Evolutionary conservation across 1,140 invertebrate genomes (phyloP), one percentile per base, ranked within the genome.

Genomic region (Mactra quadrangularis): DNA sequence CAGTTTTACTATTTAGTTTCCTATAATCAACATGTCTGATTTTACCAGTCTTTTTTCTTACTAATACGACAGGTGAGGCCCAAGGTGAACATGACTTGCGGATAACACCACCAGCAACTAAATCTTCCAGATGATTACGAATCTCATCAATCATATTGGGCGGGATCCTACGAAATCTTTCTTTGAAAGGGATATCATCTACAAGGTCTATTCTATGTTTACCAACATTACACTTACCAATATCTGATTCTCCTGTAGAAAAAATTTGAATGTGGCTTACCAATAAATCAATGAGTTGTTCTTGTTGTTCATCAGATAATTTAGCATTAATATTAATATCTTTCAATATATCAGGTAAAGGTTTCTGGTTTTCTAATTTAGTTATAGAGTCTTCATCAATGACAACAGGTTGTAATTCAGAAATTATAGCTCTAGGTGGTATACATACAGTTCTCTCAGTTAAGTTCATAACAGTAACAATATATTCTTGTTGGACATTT

Each of bases 1-100:
- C 88, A 0, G 91, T 94, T 0, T 77, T 89, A 74, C 9, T 3
- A 85, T 95, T 95, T 25, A 95, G 53, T n/a, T 57, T 33, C 45
- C 93, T 55, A 3, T 17, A 15, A 0, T 6, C 57, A n/a, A n/a
- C n/a, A n/a, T n/a, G n/a, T n/a, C n/a, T n/a, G n/a, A n/a, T n/a
- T n/a, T n/a, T n/a, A n/a, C n/a, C n/a, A n/a, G 59, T 59, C n/a
- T 59, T 75, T 31, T 75, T 60, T 47, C 72, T 75, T 11, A 9
- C 15, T 4, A 75, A 27, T 9, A 75, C 72, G 3, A 75, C 55
- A 38, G 53, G 4, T 57, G 72, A 59, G 59, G 52, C 52, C 29
- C 33, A 75, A 13, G 55, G 72, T 57, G 72, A 75, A 59, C 27
- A 19, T 45, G 72, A 75, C 27, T 22, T 15, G 35, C 72, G 35